These are phyloP conservation scores for Ectemnius continuus DNA, from an alignment of 2,888 invertebrate genomes.

Conservation along the genomic window DNA sequence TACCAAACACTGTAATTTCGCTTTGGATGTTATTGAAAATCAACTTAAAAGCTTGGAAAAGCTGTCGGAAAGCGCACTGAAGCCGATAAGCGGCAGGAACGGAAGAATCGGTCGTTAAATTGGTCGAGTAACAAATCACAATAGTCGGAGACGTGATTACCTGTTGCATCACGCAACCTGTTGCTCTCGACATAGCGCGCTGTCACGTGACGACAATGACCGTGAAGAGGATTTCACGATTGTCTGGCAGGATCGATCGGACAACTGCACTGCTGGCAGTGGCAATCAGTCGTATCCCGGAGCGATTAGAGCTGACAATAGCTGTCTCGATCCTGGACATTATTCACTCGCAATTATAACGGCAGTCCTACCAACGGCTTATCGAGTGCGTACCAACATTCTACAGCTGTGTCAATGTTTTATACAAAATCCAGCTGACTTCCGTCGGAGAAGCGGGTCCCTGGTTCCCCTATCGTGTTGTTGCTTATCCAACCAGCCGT, in stretches of 20 bases:
- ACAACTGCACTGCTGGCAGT: slow-evolving; percentile 23
- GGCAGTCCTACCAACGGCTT: slow-evolving; percentile 6
- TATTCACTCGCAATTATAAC: slow-evolving; percentile 10
- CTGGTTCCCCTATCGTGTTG: slow-evolving; percentile 18
- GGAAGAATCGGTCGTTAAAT: slow-evolving; percentile 26
- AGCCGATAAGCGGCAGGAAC: not conserved
- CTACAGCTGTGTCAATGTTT: slow-evolving; percentile 1
- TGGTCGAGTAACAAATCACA: slow-evolving; percentile 38
- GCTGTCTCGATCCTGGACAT: not conserved
- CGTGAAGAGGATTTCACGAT: slow-evolving; percentile 60
- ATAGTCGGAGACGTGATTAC: slow-evolving; percentile 54
- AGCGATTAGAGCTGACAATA: slow-evolving; percentile 9
- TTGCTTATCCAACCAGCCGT: slow-evolving; percentile 15
- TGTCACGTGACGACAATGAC: slow-evolving; percentile 50
- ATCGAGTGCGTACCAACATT: not conserved
- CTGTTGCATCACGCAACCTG: slow-evolving; percentile 64
- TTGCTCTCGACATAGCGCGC: slow-evolving; percentile 46
- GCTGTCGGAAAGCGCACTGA: not conserved
- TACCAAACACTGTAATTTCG: no score
- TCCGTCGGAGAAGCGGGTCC: slow-evolving; percentile 40
- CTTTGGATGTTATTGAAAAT: no score
- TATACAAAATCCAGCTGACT: slow-evolving; percentile 16
- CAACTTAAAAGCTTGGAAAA: not conserved
- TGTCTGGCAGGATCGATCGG: slow-evolving; percentile 47
- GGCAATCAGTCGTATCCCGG: slow-evolving; percentile 17